phyloP scores from a whole-genome alignment of 2,888 invertebrate species.

The Cheilosia grossa region DNA sequence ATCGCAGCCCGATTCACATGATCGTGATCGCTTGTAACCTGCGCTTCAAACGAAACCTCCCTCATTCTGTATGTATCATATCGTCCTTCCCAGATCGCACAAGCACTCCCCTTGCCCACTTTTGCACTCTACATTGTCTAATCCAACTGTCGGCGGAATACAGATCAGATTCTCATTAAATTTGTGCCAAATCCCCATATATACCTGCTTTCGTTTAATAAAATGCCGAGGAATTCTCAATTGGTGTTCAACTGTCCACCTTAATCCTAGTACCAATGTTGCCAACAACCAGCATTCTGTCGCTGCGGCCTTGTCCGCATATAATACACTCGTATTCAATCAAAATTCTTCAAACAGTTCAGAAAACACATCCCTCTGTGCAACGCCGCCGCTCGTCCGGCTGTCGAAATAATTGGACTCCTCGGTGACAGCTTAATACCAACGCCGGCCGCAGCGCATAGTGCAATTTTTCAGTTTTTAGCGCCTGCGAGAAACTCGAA shows the following conservation, averaged over 20 bases:
- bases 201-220: background rate
- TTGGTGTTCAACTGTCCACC: conserved; percentile 38
- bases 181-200: conserved; percentile 36
- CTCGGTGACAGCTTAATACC: conserved; percentile 64
- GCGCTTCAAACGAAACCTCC: no score
- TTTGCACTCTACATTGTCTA: background rate
- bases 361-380: conserved; percentile 26
- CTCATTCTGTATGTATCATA: no score
- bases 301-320: conserved; percentile 26
- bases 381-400: conserved; percentile 19
- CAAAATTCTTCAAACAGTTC: conserved; percentile 68
- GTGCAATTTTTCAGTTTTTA: background rate
- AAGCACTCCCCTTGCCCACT: no score
- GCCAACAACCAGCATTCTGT: conserved; percentile 35
- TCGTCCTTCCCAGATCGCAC: no score
- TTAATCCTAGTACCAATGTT: conserved; percentile 39
- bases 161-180: conserved; percentile 5
- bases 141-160: background rate
- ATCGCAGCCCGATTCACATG: no score
- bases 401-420: conserved; percentile 72
- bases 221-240: conserved; percentile 25
- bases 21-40: no score
- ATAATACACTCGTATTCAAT: conserved; percentile 47
- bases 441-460: background rate
- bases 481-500: conserved; percentile 30